Base-by-base conservation (phyloP, 2,797 vertebrate genomes). In the Orientallactaga sibirica region DNA sequence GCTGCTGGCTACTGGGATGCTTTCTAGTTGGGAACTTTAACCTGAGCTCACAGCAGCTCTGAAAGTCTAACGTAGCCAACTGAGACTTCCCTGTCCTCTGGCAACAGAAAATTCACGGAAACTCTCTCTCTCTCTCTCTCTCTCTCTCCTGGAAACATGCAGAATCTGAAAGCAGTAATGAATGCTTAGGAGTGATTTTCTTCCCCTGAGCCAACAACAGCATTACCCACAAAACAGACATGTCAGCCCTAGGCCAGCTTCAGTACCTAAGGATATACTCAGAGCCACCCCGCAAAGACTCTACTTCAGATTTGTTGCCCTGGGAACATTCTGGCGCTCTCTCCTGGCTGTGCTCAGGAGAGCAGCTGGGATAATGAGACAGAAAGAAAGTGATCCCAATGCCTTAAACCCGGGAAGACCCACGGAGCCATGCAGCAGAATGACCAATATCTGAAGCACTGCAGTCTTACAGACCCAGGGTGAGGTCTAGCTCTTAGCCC, bases 141-240 rank as follows among this genome's bases (percentile, higher is more conserved):
- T 14, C 33, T 19, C 8, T 81, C 70, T 5, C 33, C 6, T 70
- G 70, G 90, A 41, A 78, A 25, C n/a, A 43, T 61, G 24, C 76
- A 10, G 64, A 62, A 62, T 48, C 88, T 75, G 75, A 90, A 89
- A 92, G 66, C n/a, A 58, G 14, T 86, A 16, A 73, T 86, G 68
- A 85, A 86, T 76, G 29, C 20, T 58, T 76, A 66, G 33, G 61
- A 86, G 25, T 37, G 68, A 74, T 82, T 90, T 7, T 3, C 66
- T 85, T 88, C 70, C 19, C 92, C 27, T 79, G 58, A 55, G 25
- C 41, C 43, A 76, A 68, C 90, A 55, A 85, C 9, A 93, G 22
- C 16, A 64, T 66, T 82, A 75, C 37, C 82, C 76, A 82, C 27
- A 29, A 95, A 92, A 86, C 27, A 73, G 52, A 67, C 3, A 29